A percentile compares a stretch with the other conserved stretches of the same genome.
Evolutionary conservation across 2,888 invertebrate species (phyloP).

Genomic region (Pyrgus malvae): DNA sequence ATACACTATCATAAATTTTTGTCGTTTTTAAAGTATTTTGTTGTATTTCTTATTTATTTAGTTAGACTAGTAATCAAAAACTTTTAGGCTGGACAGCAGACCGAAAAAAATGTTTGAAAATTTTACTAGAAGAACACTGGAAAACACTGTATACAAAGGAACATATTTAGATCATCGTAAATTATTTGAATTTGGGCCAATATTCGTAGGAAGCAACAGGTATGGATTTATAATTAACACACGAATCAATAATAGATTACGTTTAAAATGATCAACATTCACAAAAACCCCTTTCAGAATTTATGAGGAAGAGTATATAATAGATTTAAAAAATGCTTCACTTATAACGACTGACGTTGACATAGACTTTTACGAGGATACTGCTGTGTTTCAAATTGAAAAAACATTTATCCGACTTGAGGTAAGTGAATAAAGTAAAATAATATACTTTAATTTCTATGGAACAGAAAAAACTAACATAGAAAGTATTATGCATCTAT

Average conservation of each 20-base stretch:
- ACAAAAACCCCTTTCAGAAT: conserved; percentile 62
- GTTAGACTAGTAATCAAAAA: background rate
- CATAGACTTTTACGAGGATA: conserved; percentile 68
- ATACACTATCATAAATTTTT: background rate
- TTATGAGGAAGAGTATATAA: conserved; percentile 69
- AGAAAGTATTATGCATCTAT: background rate
- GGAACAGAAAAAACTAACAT: background rate
- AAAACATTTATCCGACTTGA: conserved; percentile 58
- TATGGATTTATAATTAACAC: conserved; percentile 31
- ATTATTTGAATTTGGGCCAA: conserved; percentile 71
- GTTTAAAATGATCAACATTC: too few species aligned
- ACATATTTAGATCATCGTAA: conserved; percentile 70
- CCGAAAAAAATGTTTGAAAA: conserved; percentile 75
- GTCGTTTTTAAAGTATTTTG: too few species aligned
- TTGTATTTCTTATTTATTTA: too few species aligned
- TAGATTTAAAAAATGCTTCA: conserved; percentile 80
- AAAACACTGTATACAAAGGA: conserved; percentile 62
- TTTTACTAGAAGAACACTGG: conserved; percentile 62
- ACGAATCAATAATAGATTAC: too few species aligned
- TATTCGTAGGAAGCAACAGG: conserved; percentile 65
- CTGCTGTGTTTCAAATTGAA: conserved; percentile 68
- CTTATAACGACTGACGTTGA: conserved; percentile 69
- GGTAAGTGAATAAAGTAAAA: conserved; percentile 41
- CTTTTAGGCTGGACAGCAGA: conserved; percentile 67
- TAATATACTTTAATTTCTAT: background rate